phyloP scores from a whole-genome alignment of 1,140 invertebrate genomes.

The Microplitis demolitor region DNA sequence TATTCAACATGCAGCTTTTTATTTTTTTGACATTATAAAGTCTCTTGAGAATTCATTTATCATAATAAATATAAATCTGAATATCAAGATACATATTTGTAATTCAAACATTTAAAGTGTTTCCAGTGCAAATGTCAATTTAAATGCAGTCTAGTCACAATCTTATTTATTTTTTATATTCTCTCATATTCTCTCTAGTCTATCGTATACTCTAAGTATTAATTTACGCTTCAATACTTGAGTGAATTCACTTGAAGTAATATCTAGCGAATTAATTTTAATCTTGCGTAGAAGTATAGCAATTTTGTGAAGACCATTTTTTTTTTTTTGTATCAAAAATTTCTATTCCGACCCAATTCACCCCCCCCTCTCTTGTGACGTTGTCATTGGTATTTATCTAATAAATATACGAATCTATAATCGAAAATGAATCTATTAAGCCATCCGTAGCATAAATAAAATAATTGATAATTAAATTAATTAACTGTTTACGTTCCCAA shows the following conservation, averaged over 20 bases:
- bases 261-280: neutral
- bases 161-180: neutral
- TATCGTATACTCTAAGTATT: neutral
- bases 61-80: neutral
- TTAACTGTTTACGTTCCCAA: neutral
- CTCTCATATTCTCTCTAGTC: neutral
- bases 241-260: neutral
- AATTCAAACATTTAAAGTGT: neutral
- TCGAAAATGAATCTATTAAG: too few relatives aligned
- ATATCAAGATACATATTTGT: neutral
- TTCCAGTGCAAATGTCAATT: slow-evolving; percentile 26
- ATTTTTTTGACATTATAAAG: neutral
- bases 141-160: neutral
- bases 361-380: too few relatives aligned
- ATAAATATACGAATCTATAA: too few relatives aligned
- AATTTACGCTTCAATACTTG: neutral
- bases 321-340: too few relatives aligned
- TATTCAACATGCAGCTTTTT: neutral
- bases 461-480: neutral
- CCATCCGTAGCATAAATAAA: neutral
- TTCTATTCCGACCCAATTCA: too few relatives aligned
- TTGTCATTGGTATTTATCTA: too few relatives aligned
- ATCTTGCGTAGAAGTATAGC: too few relatives aligned
- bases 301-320: too few relatives aligned
- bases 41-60: neutral